These are phyloP conservation scores for Oxystoma pomonae DNA, from an alignment of 2,888 invertebrate genomes.

Conservation along the genomic window DNA sequence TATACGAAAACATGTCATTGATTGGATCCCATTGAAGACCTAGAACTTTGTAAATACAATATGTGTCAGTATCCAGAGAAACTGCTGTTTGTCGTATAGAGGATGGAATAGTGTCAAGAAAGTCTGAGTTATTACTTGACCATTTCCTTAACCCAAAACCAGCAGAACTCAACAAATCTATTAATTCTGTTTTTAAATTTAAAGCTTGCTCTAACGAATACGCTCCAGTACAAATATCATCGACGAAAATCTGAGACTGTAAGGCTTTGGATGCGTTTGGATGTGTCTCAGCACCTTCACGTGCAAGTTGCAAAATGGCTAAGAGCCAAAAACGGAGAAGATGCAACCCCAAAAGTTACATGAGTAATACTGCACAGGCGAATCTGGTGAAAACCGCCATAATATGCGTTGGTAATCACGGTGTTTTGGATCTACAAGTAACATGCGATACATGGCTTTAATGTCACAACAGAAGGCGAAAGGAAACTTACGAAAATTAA, in stretches of 20 bases:
- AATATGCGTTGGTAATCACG: constrained; percentile 9
- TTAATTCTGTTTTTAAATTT: not conserved
- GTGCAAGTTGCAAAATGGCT: not conserved
- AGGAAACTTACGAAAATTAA: not conserved
- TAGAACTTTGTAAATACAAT: constrained; percentile 1
- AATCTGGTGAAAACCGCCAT: constrained; percentile 9
- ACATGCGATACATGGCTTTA: no score
- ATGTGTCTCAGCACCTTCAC: not conserved
- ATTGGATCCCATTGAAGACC: constrained; percentile 1
- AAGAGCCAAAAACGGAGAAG: constrained; percentile 8
- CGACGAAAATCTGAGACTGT: not conserved
- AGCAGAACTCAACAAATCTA: not conserved
- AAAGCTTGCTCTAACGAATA: not conserved
- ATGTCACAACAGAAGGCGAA: not conserved
- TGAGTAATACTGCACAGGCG: constrained; percentile 7
- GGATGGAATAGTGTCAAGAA: not conserved
- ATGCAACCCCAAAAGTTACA: constrained; percentile 12
- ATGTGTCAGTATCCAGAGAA: not conserved
- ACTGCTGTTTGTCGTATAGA: not conserved
- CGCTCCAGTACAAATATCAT: not conserved
- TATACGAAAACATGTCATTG: not conserved
- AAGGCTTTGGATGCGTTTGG: constrained; percentile 2
- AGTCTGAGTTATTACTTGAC: constrained; percentile 1
- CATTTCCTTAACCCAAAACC: not conserved
- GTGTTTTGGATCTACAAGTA: no score